Base-by-base conservation (phyloP, 2,113 vertebrate species). In the Chaenocephalus aceratus region DNA sequence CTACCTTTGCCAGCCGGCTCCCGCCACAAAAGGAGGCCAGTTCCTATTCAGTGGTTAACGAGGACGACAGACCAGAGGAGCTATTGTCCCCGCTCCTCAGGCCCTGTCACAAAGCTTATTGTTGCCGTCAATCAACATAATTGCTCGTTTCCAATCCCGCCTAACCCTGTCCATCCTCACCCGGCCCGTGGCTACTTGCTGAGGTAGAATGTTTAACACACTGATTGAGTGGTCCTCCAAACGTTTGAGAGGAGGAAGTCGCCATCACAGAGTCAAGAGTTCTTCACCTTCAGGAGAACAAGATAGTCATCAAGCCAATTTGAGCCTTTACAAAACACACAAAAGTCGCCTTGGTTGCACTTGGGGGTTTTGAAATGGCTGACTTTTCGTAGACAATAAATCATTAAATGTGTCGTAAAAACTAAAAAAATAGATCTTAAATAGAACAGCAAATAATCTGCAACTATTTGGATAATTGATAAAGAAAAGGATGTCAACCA, bases 171-270 rank as follows among this genome's bases (percentile, higher is more conserved):
- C 72, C 66, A 56, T 74, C 71, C 83, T 86, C 78, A 45, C 45
- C 75, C 34, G 4, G 74, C 58, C 70, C 15, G 74, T 62, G 79
- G 86, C 86, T 81, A 45, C 70, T 60, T 6, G 78, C 63, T 44
- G 62, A 41, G 58, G 68, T 58, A 52, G 67, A 74, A 77, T 68
- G 79, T 84, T 81, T 76, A 71, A 80, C 77, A 79, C 73, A 11
- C 48, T 84, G 71, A 92, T 53, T 80, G 84, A 86, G 73, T 63
- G 80, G 77, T 66, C 63, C 85, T 86, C 53, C 64, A 66, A 84
- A 76, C 13, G 3, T 65, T 75, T 45, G 86, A 91, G 85, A 77
- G 84, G 82, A 89, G 93, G 92, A 95, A 89, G 89, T 91, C 72
- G 72, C 83, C 73, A 82, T 82, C 79, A 52, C 58, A 69, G 53